Evolutionary conservation across 2,888 invertebrate genomes (phyloP), one percentile per base, ranked within the genome.

Genomic region (Auanema freiburgensis): DNA sequence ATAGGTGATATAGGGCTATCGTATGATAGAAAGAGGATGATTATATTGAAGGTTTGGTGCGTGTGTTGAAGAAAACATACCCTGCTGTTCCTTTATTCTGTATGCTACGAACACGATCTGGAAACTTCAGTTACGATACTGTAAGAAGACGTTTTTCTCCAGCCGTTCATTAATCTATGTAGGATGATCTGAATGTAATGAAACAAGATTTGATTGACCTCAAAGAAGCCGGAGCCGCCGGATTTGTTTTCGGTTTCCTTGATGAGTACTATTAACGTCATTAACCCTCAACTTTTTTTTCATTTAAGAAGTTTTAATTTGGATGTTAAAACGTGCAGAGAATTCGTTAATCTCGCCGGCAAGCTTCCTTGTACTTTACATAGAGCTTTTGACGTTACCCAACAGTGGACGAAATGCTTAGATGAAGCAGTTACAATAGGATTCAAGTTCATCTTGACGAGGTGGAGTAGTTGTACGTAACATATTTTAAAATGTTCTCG

Each of bases 161-260:
- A 52, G 14, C 18, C 16, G 3, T 16, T 8, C 25, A 21, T 52
- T 4, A 10, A 10, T 2, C 8, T 33, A 16, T 58, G 2, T 11
- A 59, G 44, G 44, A 49, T 10, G 54, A 65, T n/a, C n/a, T 65
- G 12, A 43, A 56, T 2, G 51, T 54, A 18, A 61, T 65, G 52
- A 25, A 18, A 25, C 63, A 62, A 25, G 76, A 76, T 46, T 49
- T 74, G 21, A 60, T 65, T 18, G 68, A 63, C 60, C 53, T 74
- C n/a, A 72, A 64, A 52, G 59, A 67, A 23, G 66, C 67, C 16
- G 72, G 72, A 8, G 74, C 74, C 12, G 40, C 54, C 16, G 74
- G 74, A 42, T 74, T 76, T 46, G 76, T 76, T 11, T 74, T 76
- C 51, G 76, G 76, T 2, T 62, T 63, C 11, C 52, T 76, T 4